A percentile compares a stretch with the other conserved stretches of the same genome.
Conservation (phyloP, 2,888 invertebrate species). For the Embidobia sp. region DNA sequence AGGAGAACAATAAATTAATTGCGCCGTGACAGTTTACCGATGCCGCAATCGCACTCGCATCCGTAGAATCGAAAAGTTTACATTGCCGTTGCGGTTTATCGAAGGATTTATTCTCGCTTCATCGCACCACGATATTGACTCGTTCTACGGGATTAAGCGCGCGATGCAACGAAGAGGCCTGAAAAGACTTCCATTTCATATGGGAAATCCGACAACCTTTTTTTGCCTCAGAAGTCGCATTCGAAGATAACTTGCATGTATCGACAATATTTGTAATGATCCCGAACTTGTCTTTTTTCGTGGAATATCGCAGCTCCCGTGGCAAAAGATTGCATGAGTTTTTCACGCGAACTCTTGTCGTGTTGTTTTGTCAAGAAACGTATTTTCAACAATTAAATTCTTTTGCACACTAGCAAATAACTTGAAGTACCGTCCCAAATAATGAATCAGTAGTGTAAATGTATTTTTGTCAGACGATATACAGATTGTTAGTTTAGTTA, state of each 20-base stretch:
- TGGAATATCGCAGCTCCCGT: neutral
- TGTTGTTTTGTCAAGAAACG: too few relatives aligned
- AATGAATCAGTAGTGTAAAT: too few relatives aligned
- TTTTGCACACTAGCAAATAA: too few relatives aligned
- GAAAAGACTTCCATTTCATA: slow-evolving; percentile 35
- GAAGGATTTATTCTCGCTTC: slow-evolving; percentile 48
- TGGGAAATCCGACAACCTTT: slow-evolving; percentile 27
- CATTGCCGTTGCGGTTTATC: slow-evolving; percentile 37
- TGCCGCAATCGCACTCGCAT: slow-evolving; percentile 21
- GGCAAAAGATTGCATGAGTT: too few relatives aligned
- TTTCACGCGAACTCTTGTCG: too few relatives aligned
- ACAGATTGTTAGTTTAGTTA: too few relatives aligned
- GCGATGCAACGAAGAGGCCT: slow-evolving; percentile 14
- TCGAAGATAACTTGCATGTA: slow-evolving; percentile 22
- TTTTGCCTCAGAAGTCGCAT: slow-evolving; percentile 1
- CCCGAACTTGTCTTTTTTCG: neutral
- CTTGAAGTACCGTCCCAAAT: too few relatives aligned
- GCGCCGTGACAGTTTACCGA: slow-evolving; percentile 35
- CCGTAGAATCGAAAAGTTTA: slow-evolving; percentile 45
- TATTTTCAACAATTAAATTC: too few relatives aligned
- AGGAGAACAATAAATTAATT: slow-evolving; percentile 38
- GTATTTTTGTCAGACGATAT: too few relatives aligned
- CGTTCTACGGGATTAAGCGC: slow-evolving; percentile 41
- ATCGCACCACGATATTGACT: slow-evolving; percentile 36
- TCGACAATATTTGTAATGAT: slow-evolving; percentile 22